Evolutionary conservation across 2,888 invertebrate genomes (phyloP), one percentile per base, ranked within the genome.

Genomic region (Hirtodrosophila duncani): DNA sequence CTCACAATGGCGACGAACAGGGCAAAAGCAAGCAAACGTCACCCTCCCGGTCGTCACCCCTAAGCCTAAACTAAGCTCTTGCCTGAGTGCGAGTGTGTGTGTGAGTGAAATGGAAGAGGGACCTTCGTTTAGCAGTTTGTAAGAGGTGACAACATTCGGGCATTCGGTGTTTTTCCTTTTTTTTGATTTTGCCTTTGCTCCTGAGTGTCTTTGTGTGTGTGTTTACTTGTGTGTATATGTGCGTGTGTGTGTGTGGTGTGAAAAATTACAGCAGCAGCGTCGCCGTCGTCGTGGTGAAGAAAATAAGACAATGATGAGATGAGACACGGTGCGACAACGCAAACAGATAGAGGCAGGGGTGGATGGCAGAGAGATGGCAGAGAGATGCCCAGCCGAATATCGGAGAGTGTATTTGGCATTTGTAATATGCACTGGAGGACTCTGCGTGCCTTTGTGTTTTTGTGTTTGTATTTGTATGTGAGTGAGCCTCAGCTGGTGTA

Each of bases 131-230:
- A n/a, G 26, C 33, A 11, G 26, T 41, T 63, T 77, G 78, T 77
- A 80, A 78, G 67, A 81, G 83, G 82, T 81, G 83, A 74, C 82
- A 69, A 79, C 71, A 77, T 71, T 62, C 31, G 26, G 41, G 36
- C 21, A 10, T 59, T 24, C n/a, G n/a, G n/a, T n/a, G n/a, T n/a
- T n/a, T n/a, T n/a, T n/a, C n/a, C n/a, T n/a, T n/a, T n/a, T n/a
- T n/a, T n/a, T n/a, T n/a, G n/a, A n/a, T n/a, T n/a, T n/a, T n/a
- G n/a, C n/a, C n/a, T n/a, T n/a, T n/a, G n/a, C n/a, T n/a, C n/a
- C n/a, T n/a, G n/a, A n/a, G n/a, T 42, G 31, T 56, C 16, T 45
- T 33, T 30, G 16, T 31, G 21, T 38, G 26, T 41, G 33, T 42
- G n/a, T 26, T 11, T 18, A 24, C 45, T 41, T 36, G 30, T 23